Evolutionary conservation across 2,113 vertebrate genomes (phyloP).

Genomic region (Leptobrachium leishanense): DNA sequence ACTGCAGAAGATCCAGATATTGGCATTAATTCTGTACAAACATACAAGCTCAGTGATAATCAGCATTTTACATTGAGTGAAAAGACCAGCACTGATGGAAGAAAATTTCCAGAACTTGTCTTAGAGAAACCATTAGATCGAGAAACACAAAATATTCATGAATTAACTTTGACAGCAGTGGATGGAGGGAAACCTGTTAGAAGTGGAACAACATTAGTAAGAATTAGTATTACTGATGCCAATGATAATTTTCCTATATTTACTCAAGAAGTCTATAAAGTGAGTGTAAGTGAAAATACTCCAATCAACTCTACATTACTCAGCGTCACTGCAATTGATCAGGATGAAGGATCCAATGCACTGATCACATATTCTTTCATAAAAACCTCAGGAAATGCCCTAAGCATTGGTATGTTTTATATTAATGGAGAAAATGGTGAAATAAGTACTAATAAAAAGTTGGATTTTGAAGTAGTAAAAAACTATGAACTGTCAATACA

Average conservation of each 20-base stretch:
- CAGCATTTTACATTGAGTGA: conserved; percentile 57
- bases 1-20: conserved; percentile 59
- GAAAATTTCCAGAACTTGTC: conserved; percentile 62
- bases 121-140: conserved; percentile 61
- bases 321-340: conserved; percentile 59
- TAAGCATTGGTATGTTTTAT: conserved; percentile 52
- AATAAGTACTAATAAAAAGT: conserved; percentile 52
- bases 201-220: conserved; percentile 58
- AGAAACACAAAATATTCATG: conserved; percentile 54
- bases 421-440: conserved; percentile 59
- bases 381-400: conserved; percentile 51
- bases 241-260: conserved; percentile 66
- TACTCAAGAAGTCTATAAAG: conserved; percentile 54
- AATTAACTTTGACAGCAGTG: conserved; percentile 56
- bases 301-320: conserved; percentile 53
- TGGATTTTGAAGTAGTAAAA: conserved; percentile 66
- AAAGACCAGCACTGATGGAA: conserved; percentile 48
- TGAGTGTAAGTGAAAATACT: conserved; percentile 60
- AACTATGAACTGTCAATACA: conserved; percentile 64
- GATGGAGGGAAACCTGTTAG: conserved; percentile 62
- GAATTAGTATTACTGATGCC: conserved; percentile 58
- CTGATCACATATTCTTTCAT: conserved; percentile 63
- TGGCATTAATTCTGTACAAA: conserved; percentile 57
- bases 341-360: conserved; percentile 61
- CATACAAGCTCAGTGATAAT: conserved; percentile 54